Evolutionary conservation across 2,888 invertebrate genomes (phyloP), one percentile per base, ranked within the genome.

Genomic region (Stenotaenia linearis): DNA sequence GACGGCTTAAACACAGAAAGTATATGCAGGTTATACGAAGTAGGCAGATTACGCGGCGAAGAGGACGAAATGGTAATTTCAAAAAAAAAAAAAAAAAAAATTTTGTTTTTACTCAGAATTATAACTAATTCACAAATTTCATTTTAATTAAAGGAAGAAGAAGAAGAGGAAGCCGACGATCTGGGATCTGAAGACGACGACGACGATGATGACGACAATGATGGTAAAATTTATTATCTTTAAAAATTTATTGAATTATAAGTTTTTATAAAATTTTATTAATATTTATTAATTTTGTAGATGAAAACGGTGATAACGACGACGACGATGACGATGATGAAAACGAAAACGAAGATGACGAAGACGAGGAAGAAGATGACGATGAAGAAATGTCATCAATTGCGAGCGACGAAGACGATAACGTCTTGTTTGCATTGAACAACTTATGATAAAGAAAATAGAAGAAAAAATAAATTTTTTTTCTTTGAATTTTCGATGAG

Each of bases 1-100:
- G 94, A 92, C 85, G 92, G 94, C 80, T 91, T 92, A 81, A 91
- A 93, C 81, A 94, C 95, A 85, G 97, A 97, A 87, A 95, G 95
- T 1, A 92, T 93, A 82, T 95, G 97, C 80, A 91, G 95, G 83
- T 87, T 98, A 15, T 98, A 97, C 86, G 96, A 98, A 85, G 94
- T 98, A 23, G 98, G 98, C 0, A 89, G 96, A 81, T 90, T 91
- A 84, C 89, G 95, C 83, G 93, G 93, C 85, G 93, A 93, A 84
- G 96, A 96, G 82, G 96, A 97, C 83, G 95, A 96, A 35, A 28
- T 79, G 75, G 78, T n/a, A n/a, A n/a, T n/a, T n/a, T n/a, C n/a
- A n/a, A n/a, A n/a, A n/a, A n/a, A n/a, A n/a, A n/a, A n/a, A n/a
- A n/a, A n/a, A n/a, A n/a, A n/a, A n/a, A n/a, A n/a, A n/a, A n/a